These are phyloP conservation scores for Macroramphosus scolopax DNA, from an alignment of 2,797 vertebrate genomes.

Conservation along the genomic window DNA sequence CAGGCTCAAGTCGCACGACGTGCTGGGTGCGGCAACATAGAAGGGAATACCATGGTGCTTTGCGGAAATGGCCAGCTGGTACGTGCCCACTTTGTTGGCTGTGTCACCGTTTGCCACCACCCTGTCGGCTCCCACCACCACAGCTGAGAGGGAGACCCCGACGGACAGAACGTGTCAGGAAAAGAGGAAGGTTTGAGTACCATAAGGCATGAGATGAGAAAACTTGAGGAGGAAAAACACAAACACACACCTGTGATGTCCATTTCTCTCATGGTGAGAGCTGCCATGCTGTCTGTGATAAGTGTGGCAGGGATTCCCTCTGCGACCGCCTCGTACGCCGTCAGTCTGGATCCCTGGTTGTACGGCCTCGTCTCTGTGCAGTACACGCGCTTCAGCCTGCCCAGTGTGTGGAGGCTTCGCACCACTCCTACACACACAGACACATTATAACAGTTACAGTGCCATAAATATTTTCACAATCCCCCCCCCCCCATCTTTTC, in stretches of 20 bases:
- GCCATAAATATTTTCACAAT: not conserved
- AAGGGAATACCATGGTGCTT: conserved; percentile 89
- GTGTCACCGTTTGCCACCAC: conserved; percentile 92
- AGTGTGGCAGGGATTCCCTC: conserved; percentile 88
- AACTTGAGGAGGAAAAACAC: not conserved
- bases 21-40: conserved; percentile 91
- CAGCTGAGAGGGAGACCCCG: conserved; percentile 76
- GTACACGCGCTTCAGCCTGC: conserved; percentile 82
- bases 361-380: conserved; percentile 93
- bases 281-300: conserved; percentile 88
- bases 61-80: conserved; percentile 88
- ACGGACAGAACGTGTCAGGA: too few relatives aligned
- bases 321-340: conserved; percentile 86
- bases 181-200: not conserved
- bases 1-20: conserved; percentile 87
- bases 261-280: conserved; percentile 84
- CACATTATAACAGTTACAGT: not conserved
- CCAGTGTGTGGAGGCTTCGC: conserved; percentile 82
- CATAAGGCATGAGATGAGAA: too few relatives aligned
- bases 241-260: conserved; percentile 80
- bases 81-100: conserved; percentile 93
- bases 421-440: conserved; percentile 80
- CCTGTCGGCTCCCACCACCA: conserved; percentile 89
- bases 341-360: conserved; percentile 91
- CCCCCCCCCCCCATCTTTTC: not conserved